Evolutionary conservation across 2,797 vertebrate species (phyloP).

Genomic region (Gobio occitaniae): DNA sequence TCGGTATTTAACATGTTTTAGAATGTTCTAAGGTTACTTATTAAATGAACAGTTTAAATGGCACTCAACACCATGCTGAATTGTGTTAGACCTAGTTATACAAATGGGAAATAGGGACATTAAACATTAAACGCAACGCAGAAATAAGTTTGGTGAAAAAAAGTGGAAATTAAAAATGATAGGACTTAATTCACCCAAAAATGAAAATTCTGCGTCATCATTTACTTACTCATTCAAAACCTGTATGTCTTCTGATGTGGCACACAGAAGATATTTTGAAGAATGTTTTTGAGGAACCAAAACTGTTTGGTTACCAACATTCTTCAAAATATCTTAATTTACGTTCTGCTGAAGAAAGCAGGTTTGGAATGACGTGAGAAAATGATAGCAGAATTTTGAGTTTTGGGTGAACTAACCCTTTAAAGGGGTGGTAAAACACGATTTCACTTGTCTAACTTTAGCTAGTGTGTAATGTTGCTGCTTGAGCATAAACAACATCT

Average conservation of each 20-base stretch:
- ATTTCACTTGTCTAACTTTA: too few species aligned
- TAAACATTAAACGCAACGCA: background rate
- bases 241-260: background rate
- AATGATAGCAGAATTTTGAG: background rate
- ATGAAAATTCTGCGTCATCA: background rate
- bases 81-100: background rate
- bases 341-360: background rate
- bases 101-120: background rate
- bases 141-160: too few species aligned
- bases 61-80: too few species aligned
- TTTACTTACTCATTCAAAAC: background rate
- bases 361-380: background rate
- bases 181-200: background rate
- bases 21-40: slow-evolving; percentile 33
- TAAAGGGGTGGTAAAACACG: too few species aligned
- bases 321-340: background rate
- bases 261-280: background rate
- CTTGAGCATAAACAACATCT: too few species aligned
- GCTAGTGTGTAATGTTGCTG: too few species aligned
- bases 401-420: background rate
- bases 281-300: background rate
- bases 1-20: slow-evolving; percentile 47
- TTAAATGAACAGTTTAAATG: slow-evolving; percentile 11
- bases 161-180: too few species aligned
- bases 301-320: too few species aligned